Conservation (phyloP, 2,113 vertebrate genomes). For the Burhinus oedicnemus region DNA sequence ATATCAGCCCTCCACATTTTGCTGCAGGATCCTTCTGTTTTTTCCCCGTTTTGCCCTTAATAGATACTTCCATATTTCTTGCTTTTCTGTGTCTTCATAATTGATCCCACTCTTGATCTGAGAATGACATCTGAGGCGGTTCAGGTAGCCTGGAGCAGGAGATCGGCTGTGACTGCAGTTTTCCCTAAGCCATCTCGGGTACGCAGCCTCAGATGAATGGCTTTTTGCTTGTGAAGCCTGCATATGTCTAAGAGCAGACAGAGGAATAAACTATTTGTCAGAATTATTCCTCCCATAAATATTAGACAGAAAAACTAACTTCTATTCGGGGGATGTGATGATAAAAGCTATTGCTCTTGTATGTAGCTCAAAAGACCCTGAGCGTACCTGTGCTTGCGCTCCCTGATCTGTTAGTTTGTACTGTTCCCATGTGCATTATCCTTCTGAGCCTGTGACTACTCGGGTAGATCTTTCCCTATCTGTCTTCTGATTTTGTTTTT, state of each 20-base stretch:
- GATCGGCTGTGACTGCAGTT: not conserved
- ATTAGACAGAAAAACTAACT: not conserved
- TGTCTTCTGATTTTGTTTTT: not conserved
- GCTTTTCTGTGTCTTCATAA: not conserved
- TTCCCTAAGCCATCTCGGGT: not conserved
- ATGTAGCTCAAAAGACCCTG: not conserved
- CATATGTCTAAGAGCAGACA: not conserved
- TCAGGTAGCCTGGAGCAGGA: not conserved
- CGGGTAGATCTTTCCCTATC: not conserved
- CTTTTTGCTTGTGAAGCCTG: not conserved
- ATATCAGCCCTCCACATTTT: accelerated
- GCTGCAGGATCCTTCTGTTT: not conserved
- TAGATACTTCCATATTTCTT: not conserved
- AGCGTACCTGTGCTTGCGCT: not conserved
- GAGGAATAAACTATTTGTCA: not conserved
- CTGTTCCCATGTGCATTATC: not conserved
- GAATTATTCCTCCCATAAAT: not conserved
- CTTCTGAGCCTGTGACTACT: not conserved
- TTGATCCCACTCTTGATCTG: not conserved
- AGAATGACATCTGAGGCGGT: not conserved
- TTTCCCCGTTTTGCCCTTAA: not conserved
- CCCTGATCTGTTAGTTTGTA: not conserved
- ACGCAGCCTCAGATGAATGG: not conserved
- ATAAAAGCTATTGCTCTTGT: not conserved
- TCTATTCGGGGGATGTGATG: not conserved